Conservation (phyloP, 2,888 invertebrate genomes). For the Chouioia cunea region DNA sequence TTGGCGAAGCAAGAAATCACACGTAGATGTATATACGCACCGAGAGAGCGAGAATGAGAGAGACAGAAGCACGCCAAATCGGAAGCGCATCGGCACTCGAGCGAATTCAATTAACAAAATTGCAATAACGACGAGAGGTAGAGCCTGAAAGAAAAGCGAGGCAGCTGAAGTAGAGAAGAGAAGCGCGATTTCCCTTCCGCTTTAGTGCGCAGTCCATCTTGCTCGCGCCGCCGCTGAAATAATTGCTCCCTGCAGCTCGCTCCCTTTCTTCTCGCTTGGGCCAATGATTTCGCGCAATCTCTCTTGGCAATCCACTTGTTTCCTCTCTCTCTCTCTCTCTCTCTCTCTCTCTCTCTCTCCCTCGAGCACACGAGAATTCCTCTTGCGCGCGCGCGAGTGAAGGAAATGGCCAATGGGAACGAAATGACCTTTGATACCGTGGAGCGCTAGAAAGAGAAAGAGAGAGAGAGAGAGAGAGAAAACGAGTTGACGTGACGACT, state of each 20-base stretch:
- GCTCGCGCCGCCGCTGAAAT: conserved; percentile 51
- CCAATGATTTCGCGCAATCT: conserved; percentile 48
- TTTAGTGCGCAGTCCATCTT: too few relatives aligned
- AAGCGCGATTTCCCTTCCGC: conserved; percentile 7
- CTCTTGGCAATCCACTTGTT: conserved; percentile 46
- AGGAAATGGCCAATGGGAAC: conserved; percentile 53
- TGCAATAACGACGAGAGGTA: conserved; percentile 9
- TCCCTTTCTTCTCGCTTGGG: conserved; percentile 32
- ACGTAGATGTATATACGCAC: too few relatives aligned
- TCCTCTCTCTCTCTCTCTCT: conserved; percentile 39
- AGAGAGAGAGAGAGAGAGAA: conserved; percentile 23
- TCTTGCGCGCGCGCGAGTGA: conserved; percentile 25
- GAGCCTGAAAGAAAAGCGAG: too few relatives aligned
- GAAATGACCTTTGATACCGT: conserved; percentile 55
- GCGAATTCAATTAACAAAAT: conserved; percentile 47
- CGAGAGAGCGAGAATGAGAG: background rate
- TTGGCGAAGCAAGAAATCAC: too few relatives aligned
- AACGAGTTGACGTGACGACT: conserved; percentile 34
- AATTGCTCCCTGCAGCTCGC: conserved; percentile 56
- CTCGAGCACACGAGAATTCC: conserved; percentile 40
- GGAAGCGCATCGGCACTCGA: background rate
- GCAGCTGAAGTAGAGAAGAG: too few relatives aligned
- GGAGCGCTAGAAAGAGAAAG: conserved; percentile 20
- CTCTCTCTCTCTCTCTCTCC: conserved; percentile 33
- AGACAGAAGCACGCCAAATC: background rate